Evolutionary conservation across 2,888 invertebrate species (phyloP).

Genomic region (Andrena hattorfiana): DNA sequence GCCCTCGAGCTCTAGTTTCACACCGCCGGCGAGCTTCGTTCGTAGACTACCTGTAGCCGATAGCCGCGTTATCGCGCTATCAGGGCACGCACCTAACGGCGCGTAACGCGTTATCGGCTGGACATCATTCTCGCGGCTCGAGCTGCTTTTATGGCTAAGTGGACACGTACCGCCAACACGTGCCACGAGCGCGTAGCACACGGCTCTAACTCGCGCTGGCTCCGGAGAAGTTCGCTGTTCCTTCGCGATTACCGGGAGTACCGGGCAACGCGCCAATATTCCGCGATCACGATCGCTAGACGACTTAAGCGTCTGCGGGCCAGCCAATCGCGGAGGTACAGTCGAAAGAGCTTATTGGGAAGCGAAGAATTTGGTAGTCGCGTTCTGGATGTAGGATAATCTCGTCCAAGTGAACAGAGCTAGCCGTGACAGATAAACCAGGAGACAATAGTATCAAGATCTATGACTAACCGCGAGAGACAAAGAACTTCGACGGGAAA

Average conservation of each 20-base stretch:
- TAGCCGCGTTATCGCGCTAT: constrained; percentile 53
- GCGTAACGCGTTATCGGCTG: constrained; percentile 59
- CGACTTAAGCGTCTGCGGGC: constrained; percentile 14
- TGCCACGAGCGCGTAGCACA: constrained; percentile 19
- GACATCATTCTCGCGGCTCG: constrained; percentile 58
- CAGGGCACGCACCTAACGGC: constrained; percentile 43
- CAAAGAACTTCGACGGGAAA: neutral
- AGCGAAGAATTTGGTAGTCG: constrained; percentile 20
- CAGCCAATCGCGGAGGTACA: neutral
- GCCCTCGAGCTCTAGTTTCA: neutral
- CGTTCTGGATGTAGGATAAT: neutral
- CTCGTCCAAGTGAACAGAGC: no score
- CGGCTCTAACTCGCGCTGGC: neutral
- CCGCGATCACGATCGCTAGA: neutral
- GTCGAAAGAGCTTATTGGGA: constrained; percentile 5
- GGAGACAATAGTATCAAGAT: neutral
- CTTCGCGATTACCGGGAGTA: neutral
- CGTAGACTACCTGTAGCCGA: constrained; percentile 45
- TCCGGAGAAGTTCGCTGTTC: no score
- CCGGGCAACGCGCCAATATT: constrained; percentile 33
- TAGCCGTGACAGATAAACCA: neutral
- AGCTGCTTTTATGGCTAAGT: constrained; percentile 57
- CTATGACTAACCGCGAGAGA: constrained; percentile 12
- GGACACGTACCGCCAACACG: constrained; percentile 52
- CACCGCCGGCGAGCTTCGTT: neutral